Conservation (phyloP, 2,888 invertebrate species). For the Rhagonycha fulva region DNA sequence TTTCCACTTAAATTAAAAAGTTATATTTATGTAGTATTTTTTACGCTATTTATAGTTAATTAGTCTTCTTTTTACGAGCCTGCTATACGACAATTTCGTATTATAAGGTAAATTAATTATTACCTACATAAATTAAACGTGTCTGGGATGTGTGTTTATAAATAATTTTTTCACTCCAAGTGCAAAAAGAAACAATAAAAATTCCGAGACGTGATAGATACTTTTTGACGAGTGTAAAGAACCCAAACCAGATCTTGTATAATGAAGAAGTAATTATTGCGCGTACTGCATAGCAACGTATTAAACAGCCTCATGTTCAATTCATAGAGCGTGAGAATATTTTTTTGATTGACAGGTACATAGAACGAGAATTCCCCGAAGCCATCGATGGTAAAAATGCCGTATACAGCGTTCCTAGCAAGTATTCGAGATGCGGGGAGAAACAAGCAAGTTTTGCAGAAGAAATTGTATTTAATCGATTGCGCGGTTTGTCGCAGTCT, state of each 20-base stretch:
- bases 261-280: constrained; percentile 36
- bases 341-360: constrained; percentile 44
- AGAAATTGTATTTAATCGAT: constrained; percentile 41
- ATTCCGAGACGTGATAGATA: constrained; percentile 15
- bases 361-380: constrained; percentile 47
- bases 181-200: constrained; percentile 21
- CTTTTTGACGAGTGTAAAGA: constrained; percentile 34
- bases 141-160: neutral
- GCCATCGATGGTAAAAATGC: constrained; percentile 27
- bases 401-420: constrained; percentile 45
- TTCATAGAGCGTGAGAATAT: constrained; percentile 35
- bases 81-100: neutral
- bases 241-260: constrained; percentile 34
- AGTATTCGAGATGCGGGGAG: constrained; percentile 44
- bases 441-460: constrained; percentile 47
- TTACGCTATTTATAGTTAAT: neutral
- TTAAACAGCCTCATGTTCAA: constrained; percentile 34
- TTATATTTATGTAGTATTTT: too few relatives aligned
- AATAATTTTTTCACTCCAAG: neutral
- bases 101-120: neutral
- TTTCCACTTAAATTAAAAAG: too few relatives aligned
- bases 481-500: constrained; percentile 35
- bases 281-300: constrained; percentile 33
- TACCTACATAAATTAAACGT: neutral
- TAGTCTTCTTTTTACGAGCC: neutral